phyloP scores from a whole-genome alignment of 1,140 invertebrate species.

The Heliothis virescens region DNA sequence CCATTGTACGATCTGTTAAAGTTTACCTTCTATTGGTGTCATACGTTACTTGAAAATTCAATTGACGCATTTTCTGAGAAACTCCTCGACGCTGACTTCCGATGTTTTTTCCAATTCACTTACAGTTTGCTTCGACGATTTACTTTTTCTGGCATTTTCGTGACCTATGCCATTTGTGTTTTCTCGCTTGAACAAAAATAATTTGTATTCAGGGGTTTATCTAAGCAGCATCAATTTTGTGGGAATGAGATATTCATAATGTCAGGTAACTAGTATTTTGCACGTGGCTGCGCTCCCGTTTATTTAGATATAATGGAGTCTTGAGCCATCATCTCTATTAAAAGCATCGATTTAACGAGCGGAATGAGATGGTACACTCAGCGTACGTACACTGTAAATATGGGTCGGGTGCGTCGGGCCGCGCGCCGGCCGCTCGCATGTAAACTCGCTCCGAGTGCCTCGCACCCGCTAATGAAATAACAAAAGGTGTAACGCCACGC shows the following conservation, averaged over 20 bases:
- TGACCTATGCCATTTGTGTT: conserved; percentile 50
- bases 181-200: conserved; percentile 43
- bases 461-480: conserved; percentile 57
- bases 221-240: conserved; percentile 32
- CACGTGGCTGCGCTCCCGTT: conserved; percentile 53
- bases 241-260: conserved; percentile 39
- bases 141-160: conserved; percentile 6
- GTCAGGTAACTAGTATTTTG: conserved; percentile 52
- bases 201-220: conserved; percentile 40
- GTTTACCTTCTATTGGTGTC: conserved; percentile 38
- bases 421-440: conserved; percentile 51
- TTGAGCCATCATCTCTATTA: conserved; percentile 79
- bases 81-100: no score
- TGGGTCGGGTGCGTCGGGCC: conserved; percentile 63
- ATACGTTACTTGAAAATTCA: conserved; percentile 1
- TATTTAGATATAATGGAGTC: conserved; percentile 64
- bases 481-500: conserved; percentile 53
- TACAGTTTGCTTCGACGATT: neutral
- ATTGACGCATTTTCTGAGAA: no score
- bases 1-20: conserved; percentile 19
- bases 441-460: conserved; percentile 49
- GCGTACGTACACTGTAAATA: conserved; percentile 68
- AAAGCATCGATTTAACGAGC: conserved; percentile 80
- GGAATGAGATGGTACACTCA: conserved; percentile 72
- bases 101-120: neutral